Percentiles rank a stretch among this genome's conserved stretches.
These are phyloP conservation scores for Acrobasis suavella DNA, from an alignment of 2,888 invertebrate species.

Conservation along the genomic window DNA sequence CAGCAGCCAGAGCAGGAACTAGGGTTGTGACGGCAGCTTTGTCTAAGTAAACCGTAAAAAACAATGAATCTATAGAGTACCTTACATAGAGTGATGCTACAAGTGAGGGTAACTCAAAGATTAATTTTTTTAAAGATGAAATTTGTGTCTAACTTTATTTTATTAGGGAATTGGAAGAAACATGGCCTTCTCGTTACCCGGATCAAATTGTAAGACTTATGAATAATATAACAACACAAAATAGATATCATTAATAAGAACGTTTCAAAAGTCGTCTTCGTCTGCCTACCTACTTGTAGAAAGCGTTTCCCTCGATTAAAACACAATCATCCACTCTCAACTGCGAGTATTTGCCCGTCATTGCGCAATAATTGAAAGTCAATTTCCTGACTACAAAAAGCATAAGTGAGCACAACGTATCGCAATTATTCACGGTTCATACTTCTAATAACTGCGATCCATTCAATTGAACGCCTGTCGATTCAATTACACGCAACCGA, in stretches of 20 bases:
- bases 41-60: no score
- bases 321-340: conserved; percentile 4
- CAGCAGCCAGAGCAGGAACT: no score
- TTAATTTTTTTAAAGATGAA: no score
- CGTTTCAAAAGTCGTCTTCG: background rate
- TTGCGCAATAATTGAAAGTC: conserved; percentile 30
- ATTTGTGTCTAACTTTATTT: no score
- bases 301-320: background rate
- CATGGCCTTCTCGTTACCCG: no score
- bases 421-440: conserved; percentile 62
- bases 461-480: conserved; percentile 52
- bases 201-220: no score
- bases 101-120: no score
- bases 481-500: conserved; percentile 54
- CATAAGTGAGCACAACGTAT: conserved; percentile 26
- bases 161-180: no score
- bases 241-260: background rate
- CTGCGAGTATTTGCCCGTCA: conserved; percentile 4
- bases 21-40: no score
- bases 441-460: conserved; percentile 51
- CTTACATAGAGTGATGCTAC: no score
- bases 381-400: conserved; percentile 24
- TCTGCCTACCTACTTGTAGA: background rate
- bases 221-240: no score
- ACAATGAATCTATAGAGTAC: no score